Evolutionary conservation across 1,140 invertebrate genomes (phyloP).

Genomic region (Nomia melanderi): DNA sequence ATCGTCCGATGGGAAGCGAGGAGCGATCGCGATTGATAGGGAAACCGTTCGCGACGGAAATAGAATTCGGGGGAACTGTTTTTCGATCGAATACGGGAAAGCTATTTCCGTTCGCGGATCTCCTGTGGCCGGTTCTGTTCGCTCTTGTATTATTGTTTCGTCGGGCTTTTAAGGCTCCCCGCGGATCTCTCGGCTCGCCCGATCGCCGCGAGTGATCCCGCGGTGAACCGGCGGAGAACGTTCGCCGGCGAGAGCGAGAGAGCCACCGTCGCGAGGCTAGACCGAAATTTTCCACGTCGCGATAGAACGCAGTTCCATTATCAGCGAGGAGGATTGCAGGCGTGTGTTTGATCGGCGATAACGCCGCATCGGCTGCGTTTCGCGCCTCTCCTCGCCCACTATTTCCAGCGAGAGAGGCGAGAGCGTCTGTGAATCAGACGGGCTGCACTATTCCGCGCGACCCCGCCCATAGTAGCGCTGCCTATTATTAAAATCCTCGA

Average conservation of each 20-base stretch:
- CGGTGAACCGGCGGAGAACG: too few species aligned
- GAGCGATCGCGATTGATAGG: slow-evolving; percentile 29
- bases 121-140: background rate
- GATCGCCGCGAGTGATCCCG: background rate
- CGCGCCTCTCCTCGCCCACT: slow-evolving; percentile 8
- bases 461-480: slow-evolving; percentile 22
- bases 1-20: background rate
- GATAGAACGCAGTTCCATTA: slow-evolving; percentile 7
- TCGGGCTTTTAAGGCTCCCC: background rate
- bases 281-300: slow-evolving; percentile 31
- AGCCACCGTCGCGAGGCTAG: background rate
- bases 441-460: slow-evolving; percentile 24
- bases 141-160: slow-evolving; percentile 35
- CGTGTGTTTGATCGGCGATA: slow-evolving; percentile 43
- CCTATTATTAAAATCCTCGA: slow-evolving; percentile 47
- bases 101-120: slow-evolving; percentile 29
- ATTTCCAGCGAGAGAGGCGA: slow-evolving; percentile 25
- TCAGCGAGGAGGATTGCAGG: slow-evolving; percentile 10
- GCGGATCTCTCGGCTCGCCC: background rate
- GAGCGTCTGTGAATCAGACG: too few species aligned
- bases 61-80: slow-evolving; percentile 46
- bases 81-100: slow-evolving; percentile 36
- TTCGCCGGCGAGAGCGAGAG: too few species aligned
- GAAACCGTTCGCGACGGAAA: slow-evolving; percentile 28
- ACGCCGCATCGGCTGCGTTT: background rate